Conservation (phyloP, 2,888 invertebrate genomes). For the Fragum sueziense region DNA sequence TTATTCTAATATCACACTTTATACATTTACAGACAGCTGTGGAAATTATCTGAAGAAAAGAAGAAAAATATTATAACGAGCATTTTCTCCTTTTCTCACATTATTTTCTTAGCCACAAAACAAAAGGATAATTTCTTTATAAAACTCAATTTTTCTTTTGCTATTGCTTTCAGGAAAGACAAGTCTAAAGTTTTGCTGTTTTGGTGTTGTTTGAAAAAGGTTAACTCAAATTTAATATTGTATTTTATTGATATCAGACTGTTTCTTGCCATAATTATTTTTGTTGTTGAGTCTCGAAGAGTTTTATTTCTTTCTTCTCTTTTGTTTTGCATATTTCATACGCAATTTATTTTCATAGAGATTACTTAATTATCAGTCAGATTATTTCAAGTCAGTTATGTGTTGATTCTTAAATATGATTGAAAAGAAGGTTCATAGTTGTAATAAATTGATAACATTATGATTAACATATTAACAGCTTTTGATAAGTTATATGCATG, state of each 20-base stretch:
- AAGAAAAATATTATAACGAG: neutral
- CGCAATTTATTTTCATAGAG: neutral
- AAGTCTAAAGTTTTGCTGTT: neutral
- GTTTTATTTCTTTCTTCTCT: neutral
- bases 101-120: neutral
- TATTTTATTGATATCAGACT: neutral
- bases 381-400: too few species aligned
- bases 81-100: neutral
- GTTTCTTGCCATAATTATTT: neutral
- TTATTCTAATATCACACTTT: neutral
- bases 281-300: neutral
- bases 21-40: neutral
- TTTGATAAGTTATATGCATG: too few species aligned
- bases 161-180: neutral
- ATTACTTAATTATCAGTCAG: too few species aligned
- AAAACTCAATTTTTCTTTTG: too few species aligned
- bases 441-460: too few species aligned
- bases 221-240: neutral
- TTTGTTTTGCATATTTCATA: neutral
- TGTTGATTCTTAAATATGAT: too few species aligned
- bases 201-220: neutral
- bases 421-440: too few species aligned
- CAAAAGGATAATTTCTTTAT: neutral
- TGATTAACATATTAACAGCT: too few species aligned
- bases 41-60: neutral